phyloP scores from a whole-genome alignment of 2,888 invertebrate species.

The Auanema sp. region DNA sequence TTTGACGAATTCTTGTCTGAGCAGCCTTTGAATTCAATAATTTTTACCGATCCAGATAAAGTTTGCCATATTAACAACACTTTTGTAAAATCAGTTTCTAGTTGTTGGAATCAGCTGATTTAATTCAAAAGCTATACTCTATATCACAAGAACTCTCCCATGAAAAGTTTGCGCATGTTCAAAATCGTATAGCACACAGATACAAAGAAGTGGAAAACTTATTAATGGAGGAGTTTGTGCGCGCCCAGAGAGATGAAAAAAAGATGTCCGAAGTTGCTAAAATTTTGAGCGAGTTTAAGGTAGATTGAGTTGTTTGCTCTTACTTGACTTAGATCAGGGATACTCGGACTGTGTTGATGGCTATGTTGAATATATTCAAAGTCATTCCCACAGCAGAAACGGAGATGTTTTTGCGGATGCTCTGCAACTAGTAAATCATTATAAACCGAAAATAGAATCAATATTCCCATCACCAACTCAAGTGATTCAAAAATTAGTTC shows the following conservation, averaged over 20 bases:
- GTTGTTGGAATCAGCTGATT: conserved; percentile 92
- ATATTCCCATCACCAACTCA: conserved; percentile 93
- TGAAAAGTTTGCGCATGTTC: conserved; percentile 58
- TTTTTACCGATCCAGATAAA: conserved; percentile 82
- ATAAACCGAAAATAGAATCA: conserved; percentile 74
- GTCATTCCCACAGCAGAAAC: conserved; percentile 68
- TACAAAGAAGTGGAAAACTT: conserved; percentile 66
- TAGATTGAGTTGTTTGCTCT: conserved; percentile 38
- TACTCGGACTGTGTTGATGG: conserved; percentile 94
- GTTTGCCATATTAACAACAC: conserved; percentile 66
- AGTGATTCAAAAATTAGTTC: conserved; percentile 97
- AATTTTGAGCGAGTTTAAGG: conserved; percentile 88
- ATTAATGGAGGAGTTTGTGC: conserved; percentile 90
- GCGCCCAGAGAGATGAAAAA: conserved; percentile 81
- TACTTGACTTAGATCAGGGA: conserved; percentile 68
- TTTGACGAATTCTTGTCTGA: conserved; percentile 87
- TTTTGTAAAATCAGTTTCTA: conserved; percentile 64
- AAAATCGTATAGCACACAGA: conserved; percentile 56
- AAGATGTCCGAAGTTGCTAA: conserved; percentile 91
- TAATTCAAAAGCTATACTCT: conserved; percentile 91
- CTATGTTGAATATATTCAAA: conserved; percentile 93
- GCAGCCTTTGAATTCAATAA: conserved; percentile 80
- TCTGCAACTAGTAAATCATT: conserved; percentile 83
- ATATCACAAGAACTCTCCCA: conserved; percentile 81
- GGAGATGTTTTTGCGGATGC: conserved; percentile 89